phyloP scores from a whole-genome alignment of 2,113 vertebrate species.

The Oryzias celebensis region DNA sequence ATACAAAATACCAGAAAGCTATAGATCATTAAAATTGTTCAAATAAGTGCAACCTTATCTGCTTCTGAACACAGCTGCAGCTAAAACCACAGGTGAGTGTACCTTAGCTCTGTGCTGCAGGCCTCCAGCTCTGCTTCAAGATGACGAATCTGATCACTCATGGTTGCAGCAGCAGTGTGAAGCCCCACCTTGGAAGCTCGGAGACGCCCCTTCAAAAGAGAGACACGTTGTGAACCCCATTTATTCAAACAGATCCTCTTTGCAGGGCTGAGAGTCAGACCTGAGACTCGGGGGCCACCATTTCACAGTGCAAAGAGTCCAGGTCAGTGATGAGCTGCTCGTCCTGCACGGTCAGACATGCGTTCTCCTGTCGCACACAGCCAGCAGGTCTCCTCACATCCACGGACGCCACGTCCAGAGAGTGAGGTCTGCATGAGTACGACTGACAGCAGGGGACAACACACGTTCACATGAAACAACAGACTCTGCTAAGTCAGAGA shows the following conservation, averaged over 20 bases:
- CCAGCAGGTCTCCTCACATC: slow-evolving; percentile 75
- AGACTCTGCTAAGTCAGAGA: no score
- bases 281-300: slow-evolving; percentile 77
- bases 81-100: slow-evolving; percentile 20
- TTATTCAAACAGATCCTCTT: not conserved
- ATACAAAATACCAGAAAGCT: not conserved
- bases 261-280: slow-evolving; percentile 59
- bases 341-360: slow-evolving; percentile 81
- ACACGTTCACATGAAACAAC: not conserved
- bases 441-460: not conserved
- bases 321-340: slow-evolving; percentile 78
- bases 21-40: not conserved
- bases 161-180: slow-evolving; percentile 70
- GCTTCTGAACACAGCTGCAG: not conserved
- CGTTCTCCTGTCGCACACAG: slow-evolving; percentile 83
- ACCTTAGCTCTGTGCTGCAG: slow-evolving; percentile 86
- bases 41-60: not conserved
- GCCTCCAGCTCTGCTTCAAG: slow-evolving; percentile 86
- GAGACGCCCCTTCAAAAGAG: slow-evolving; percentile 66
- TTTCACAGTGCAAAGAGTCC: slow-evolving; percentile 80
- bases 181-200: slow-evolving; percentile 73
- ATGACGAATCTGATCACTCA: slow-evolving; percentile 84
- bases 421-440: slow-evolving; percentile 1
- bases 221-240: not conserved
- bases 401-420: slow-evolving; percentile 74